phyloP scores from a whole-genome alignment of 2,797 vertebrate species.

The Syncerus caffer region DNA sequence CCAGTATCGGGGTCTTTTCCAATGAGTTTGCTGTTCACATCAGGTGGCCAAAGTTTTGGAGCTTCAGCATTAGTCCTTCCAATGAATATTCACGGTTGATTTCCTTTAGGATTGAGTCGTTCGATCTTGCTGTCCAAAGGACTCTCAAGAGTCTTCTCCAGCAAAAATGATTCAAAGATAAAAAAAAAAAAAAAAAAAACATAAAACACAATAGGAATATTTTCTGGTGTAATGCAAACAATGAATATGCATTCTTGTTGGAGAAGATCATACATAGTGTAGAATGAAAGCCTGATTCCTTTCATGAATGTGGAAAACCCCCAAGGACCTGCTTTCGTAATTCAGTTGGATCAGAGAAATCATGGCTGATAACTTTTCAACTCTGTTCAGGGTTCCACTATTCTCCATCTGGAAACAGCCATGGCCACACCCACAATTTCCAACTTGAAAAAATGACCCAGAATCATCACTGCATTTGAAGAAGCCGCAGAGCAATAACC shows the following conservation, averaged over 20 bases:
- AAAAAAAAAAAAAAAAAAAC: neutral
- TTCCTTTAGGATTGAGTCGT: neutral
- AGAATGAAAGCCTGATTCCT: neutral
- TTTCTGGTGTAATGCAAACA: neutral
- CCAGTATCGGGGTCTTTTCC: neutral
- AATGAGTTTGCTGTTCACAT: neutral
- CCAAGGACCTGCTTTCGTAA: neutral
- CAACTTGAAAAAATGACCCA: conserved; percentile 23
- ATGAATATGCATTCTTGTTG: neutral
- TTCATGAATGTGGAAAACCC: neutral
- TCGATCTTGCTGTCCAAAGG: neutral
- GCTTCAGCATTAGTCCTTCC: neutral
- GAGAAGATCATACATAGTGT: neutral
- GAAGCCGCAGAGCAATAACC: neutral
- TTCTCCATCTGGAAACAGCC: conserved; percentile 24
- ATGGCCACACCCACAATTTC: neutral
- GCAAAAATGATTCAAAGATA: neutral
- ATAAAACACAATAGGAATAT: neutral
- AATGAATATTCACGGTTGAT: neutral
- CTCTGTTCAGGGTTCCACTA: neutral
- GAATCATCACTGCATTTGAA: neutral
- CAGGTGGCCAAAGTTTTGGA: neutral
- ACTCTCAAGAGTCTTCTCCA: neutral
- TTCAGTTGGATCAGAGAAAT: neutral
- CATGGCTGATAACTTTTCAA: neutral